Evolutionary conservation across 2,113 vertebrate genomes (phyloP).

Genomic region (Ochotona princeps): DNA sequence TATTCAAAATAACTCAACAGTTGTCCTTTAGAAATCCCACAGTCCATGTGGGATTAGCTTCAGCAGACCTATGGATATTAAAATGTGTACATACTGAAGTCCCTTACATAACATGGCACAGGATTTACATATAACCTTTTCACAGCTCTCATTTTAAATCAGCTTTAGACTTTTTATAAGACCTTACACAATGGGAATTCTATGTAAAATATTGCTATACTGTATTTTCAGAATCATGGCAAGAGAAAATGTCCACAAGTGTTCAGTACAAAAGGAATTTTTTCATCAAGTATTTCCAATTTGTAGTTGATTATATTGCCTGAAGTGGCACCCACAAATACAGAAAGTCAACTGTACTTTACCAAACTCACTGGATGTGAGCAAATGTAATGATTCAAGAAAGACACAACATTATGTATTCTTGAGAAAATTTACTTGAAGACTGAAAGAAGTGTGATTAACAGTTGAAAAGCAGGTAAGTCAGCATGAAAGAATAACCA

Average conservation of each 20-base stretch:
- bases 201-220: background rate
- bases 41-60: background rate
- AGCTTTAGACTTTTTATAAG: background rate
- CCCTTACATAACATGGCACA: background rate
- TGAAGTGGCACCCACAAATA: too few species aligned
- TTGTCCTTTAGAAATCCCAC: background rate
- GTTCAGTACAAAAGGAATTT: background rate
- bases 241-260: background rate
- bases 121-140: background rate
- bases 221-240: background rate
- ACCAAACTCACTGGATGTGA: constrained; percentile 23
- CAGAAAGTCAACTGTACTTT: background rate
- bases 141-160: background rate
- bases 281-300: background rate
- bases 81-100: too few species aligned
- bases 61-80: background rate
- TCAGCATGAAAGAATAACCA: background rate
- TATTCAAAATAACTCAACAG: background rate
- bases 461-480: constrained; percentile 22
- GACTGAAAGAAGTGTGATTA: constrained; percentile 45
- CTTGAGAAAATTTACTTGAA: constrained; percentile 52
- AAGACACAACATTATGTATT: background rate
- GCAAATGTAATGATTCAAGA: background rate
- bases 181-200: background rate
- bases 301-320: background rate